Evolutionary conservation across 2,797 vertebrate species (phyloP), one percentile per base, ranked within the genome.

Genomic region (Karalla daura): DNA sequence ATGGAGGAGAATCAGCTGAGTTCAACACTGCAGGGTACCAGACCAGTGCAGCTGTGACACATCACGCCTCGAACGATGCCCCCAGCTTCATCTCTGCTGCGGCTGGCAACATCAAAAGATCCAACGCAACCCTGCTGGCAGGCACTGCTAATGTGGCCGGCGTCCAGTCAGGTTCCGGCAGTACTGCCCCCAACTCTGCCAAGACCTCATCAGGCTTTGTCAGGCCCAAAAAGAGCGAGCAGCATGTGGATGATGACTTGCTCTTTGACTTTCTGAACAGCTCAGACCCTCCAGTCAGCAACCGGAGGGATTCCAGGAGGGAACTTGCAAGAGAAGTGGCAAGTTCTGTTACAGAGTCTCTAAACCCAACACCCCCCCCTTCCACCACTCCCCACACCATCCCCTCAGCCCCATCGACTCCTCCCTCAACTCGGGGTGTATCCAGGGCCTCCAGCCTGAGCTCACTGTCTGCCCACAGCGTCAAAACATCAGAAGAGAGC

Each of bases 201-300:
- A 96, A 95, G 87, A 72, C 88, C 50, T 92, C 95, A 0, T 94
- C 95, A 4, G 92, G 94, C 64, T 99, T 99, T 75, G 95, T 99
- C 61, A 94, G 96, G 85, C 95, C 93, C 59, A 97, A 92, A 87
- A 98, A 96, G 73, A 94, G 93, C 1, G 95, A 96, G 79, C 94
- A 94, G 24, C 96, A 98, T 63, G 94, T 98, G 69, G 93, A 98
- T 15, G 97, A 99, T 51, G 97, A 99, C 74, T 90, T 96, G 75
- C 93, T 99, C 0, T 99, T 99, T 91, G 95, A 99, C 90, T 99
- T 99, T 90, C 94, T 99, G 60, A 99, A 99, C 84, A 99, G 98
- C 84, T 95, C 96, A 0, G 96, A 98, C 47, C 96, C 96, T 35
- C 94, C 95, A 1, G 91, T 91, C 17, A 86, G 89, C 1, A 95